These are phyloP conservation scores for Lanius collurio DNA, from an alignment of 2,113 vertebrate genomes.

Conservation along the genomic window DNA sequence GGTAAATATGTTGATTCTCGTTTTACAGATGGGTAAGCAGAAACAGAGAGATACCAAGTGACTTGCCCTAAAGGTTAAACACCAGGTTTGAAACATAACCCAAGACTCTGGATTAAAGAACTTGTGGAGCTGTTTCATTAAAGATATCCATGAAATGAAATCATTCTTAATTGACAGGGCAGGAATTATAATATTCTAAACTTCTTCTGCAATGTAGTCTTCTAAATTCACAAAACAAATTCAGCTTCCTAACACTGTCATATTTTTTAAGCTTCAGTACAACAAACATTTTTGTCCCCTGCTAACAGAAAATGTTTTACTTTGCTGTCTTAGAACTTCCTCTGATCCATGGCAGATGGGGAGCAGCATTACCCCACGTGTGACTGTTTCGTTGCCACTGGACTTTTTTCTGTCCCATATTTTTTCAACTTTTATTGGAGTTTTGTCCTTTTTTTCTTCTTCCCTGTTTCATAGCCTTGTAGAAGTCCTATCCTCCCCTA, in stretches of 20 bases:
- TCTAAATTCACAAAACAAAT: not conserved
- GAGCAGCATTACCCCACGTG: not conserved
- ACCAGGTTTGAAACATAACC: constrained; percentile 19
- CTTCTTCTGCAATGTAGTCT: not conserved
- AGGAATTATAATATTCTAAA: not conserved
- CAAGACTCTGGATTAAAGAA: not conserved
- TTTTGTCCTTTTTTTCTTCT: not conserved
- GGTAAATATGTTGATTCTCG: constrained; percentile 48
- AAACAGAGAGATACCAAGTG: constrained; percentile 43
- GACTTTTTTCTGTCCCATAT: not conserved
- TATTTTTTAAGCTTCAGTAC: not conserved
- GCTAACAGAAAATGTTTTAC: not conserved
- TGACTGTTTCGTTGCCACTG: not conserved
- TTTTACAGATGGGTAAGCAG: constrained; percentile 64
- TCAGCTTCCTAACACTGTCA: not conserved
- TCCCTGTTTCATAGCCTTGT: not conserved
- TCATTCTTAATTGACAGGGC: not conserved
- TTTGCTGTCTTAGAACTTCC: not conserved
- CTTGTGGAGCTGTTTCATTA: not conserved
- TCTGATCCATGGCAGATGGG: not conserved
- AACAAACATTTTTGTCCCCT: not conserved
- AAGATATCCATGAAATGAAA: not conserved
- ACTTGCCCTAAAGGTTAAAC: constrained; percentile 61
- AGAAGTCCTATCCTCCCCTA: not conserved
- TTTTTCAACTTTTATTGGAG: not conserved